Evolutionary conservation across 2,888 invertebrate genomes (phyloP).

Genomic region (Apotomis capreana): DNA sequence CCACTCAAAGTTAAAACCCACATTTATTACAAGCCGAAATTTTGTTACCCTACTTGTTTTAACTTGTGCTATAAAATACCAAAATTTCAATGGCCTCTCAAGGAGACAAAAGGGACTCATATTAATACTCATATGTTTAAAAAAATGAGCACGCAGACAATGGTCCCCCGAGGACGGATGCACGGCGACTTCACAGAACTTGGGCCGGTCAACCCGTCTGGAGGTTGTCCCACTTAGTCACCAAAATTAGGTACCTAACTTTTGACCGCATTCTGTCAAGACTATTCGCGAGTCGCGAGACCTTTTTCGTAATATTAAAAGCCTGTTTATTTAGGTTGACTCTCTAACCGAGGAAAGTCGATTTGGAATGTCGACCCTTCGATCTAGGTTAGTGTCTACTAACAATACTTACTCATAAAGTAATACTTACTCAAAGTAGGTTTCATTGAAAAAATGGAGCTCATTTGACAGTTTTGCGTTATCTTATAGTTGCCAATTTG

Average conservation of each 20-base stretch:
- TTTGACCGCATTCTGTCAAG: slow-evolving; percentile 9
- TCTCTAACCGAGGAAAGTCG: background rate
- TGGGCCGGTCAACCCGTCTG: slow-evolving; percentile 30
- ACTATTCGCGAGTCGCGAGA: slow-evolving; percentile 8
- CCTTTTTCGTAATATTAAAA: slow-evolving; percentile 10
- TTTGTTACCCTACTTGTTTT: no score
- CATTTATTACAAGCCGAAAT: no score
- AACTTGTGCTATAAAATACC: no score
- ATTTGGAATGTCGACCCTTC: background rate
- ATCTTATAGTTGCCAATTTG: no score
- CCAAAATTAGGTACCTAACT: slow-evolving; percentile 25
- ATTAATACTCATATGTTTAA: background rate
- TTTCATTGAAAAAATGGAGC: no score
- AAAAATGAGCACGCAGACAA: slow-evolving; percentile 5
- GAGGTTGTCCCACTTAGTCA: slow-evolving; percentile 32
- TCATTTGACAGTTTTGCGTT: no score
- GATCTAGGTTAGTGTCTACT: background rate
- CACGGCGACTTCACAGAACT: slow-evolving; percentile 25
- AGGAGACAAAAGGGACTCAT: background rate
- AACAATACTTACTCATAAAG: background rate
- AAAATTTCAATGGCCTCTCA: no score
- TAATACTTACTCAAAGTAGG: no score
- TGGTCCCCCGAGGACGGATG: slow-evolving; percentile 17
- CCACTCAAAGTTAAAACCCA: no score
- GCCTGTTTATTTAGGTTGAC: slow-evolving; percentile 11